These are phyloP conservation scores for Serripes groenlandicus DNA, from an alignment of 2,888 invertebrate species.

Conservation along the genomic window DNA sequence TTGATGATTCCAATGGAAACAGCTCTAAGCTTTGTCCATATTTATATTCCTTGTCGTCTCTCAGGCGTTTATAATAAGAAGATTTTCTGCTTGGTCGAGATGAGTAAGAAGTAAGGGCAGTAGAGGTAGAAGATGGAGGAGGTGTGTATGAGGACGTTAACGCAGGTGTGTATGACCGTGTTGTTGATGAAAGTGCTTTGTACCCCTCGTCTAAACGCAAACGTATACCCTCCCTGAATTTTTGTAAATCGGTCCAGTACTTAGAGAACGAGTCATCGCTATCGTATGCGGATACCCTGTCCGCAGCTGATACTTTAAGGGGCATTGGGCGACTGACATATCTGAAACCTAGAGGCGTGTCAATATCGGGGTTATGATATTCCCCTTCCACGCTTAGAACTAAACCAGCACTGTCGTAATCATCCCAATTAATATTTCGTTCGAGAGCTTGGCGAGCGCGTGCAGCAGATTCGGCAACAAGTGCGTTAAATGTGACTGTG, in stretches of 20 bases:
- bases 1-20: constrained; percentile 63
- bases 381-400: constrained; percentile 81
- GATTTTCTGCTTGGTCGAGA: constrained; percentile 46
- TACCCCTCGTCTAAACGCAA: constrained; percentile 71
- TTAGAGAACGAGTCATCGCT: constrained; percentile 70
- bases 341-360: constrained; percentile 73
- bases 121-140: constrained; percentile 26
- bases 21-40: constrained; percentile 68
- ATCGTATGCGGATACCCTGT: constrained; percentile 59
- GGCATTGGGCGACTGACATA: constrained; percentile 80
- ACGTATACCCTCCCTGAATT: constrained; percentile 71
- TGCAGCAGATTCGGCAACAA: constrained; percentile 76
- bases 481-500: constrained; percentile 73
- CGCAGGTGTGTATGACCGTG: constrained; percentile 39
- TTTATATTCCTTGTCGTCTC: constrained; percentile 56
- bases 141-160: constrained; percentile 46
- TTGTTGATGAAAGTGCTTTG: constrained; percentile 54
- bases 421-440: constrained; percentile 70
- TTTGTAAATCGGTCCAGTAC: constrained; percentile 70
- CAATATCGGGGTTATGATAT: constrained; percentile 70
- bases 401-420: constrained; percentile 78
- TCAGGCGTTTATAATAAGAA: constrained; percentile 65
- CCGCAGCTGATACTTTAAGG: constrained; percentile 70
- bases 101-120: constrained; percentile 36
- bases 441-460: constrained; percentile 74